Percentiles rank a stretch among this genome's conserved stretches.
phyloP scores from a whole-genome alignment of 2,888 invertebrate genomes.

The Protodeltote pygarga region DNA sequence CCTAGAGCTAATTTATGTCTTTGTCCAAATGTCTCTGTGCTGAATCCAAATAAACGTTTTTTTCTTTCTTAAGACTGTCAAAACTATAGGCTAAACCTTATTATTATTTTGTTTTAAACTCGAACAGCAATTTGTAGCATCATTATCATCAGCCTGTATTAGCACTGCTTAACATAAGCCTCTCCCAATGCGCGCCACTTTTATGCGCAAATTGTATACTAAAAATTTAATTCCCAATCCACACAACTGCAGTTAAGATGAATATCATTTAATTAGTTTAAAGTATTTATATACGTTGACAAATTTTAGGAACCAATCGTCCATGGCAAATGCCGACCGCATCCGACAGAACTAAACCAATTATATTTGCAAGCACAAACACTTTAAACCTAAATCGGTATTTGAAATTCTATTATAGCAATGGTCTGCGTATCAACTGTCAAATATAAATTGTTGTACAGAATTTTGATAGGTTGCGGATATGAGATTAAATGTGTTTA shows the following conservation, averaged over 20 bases:
- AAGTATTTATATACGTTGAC: constrained; percentile 8
- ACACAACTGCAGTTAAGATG: constrained; percentile 24
- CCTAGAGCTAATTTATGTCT: too few species aligned
- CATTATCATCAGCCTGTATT: too few species aligned
- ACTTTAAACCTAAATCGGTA: constrained; percentile 21
- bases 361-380: constrained; percentile 29
- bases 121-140: too few species aligned
- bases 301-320: constrained; percentile 12
- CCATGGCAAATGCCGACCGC: constrained; percentile 30
- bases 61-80: too few species aligned
- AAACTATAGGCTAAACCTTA: too few species aligned
- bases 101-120: too few species aligned
- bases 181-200: too few species aligned
- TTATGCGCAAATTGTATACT: too few species aligned
- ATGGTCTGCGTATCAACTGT: constrained; percentile 20
- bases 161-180: too few species aligned
- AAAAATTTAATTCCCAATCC: neutral
- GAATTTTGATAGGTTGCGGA: neutral
- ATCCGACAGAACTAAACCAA: constrained; percentile 16
- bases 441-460: neutral
- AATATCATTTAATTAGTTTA: constrained; percentile 26
- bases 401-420: constrained; percentile 19
- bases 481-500: too few species aligned
- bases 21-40: too few species aligned
- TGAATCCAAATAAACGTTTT: too few species aligned